Evolutionary conservation across 2,888 invertebrate species (phyloP), one percentile per base, ranked within the genome.

Genomic region (Encarsia formosa): DNA sequence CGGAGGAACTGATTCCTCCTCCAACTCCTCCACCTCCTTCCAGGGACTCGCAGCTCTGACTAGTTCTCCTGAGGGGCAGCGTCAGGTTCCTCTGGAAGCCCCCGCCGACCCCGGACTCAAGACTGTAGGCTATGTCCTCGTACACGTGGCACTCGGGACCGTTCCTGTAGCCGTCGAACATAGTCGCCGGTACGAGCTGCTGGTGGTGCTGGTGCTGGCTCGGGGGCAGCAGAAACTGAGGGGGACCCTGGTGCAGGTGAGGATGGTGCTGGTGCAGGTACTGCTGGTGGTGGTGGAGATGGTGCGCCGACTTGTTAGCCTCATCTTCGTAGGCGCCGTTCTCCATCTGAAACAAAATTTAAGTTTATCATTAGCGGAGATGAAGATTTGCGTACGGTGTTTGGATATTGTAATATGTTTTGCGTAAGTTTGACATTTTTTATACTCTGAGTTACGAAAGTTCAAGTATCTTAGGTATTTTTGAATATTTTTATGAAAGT

Each of bases 301-400:
- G 38, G 6, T 34, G 47, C 29, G 48, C 43, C 23, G 38, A 55
- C 22, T 48, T 57, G 22, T 59, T 59, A n/a, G 61, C 57, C 46
- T 72, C 73, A 53, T 68, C 70, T 57, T 72, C 73, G 62, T 67
- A 72, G 31, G 65, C 72, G 57, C 65, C 66, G 58, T 73, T 73
- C 63, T 73, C 73, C 73, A 73, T 73, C 73, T 68, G 62, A 43
- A 60, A n/a, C n/a, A n/a, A n/a, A n/a, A n/a, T n/a, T n/a, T 15
- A 9, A 15, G 34, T 34, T 9, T 34, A 9, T 8, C 11, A 9
- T 9, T n/a, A 34, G 16, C n/a, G 8, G 8, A 8, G 34, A 15
- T n/a, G 16, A 6, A 26, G 34, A 34, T 8, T 15, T 34, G 34
- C 16, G 11, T 26, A 26, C 11, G 11, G 26, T 5, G 26, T n/a